Conservation (phyloP, 2,797 vertebrate species). For the Karalla daura region DNA sequence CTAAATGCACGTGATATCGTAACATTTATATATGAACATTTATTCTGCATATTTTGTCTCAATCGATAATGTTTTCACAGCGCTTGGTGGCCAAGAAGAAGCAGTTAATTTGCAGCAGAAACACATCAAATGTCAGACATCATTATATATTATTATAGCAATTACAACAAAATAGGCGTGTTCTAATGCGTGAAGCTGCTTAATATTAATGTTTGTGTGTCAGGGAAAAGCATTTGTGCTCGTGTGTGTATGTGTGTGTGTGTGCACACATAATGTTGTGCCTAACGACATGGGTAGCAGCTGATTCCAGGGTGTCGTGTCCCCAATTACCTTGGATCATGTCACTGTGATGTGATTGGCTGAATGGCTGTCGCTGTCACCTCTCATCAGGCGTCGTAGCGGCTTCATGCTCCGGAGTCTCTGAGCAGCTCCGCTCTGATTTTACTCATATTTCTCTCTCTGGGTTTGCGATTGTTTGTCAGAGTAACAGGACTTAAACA, state of each 20-base stretch:
- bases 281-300: constrained; percentile 34
- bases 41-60: too few relatives aligned
- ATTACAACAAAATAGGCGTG: neutral
- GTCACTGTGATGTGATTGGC: constrained; percentile 67
- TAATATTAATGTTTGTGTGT: neutral
- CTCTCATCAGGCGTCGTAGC: constrained; percentile 28
- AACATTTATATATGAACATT: too few relatives aligned
- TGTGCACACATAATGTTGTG: constrained; percentile 3
- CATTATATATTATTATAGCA: too few relatives aligned
- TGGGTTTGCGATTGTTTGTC: too few relatives aligned
- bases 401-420: neutral
- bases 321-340: constrained; percentile 70
- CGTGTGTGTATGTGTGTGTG: neutral
- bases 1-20: too few relatives aligned
- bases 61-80: too few relatives aligned
- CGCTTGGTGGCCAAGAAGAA: neutral
- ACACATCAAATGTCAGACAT: too few relatives aligned
- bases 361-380: constrained; percentile 59
- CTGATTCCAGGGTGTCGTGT: constrained; percentile 64
- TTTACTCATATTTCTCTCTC: neutral
- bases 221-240: neutral
- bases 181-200: neutral
- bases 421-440: neutral
- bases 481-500: neutral
- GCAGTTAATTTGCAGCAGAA: neutral